These are phyloP conservation scores for Hirundo rustica DNA, from an alignment of 2,797 vertebrate species.

Conservation along the genomic window DNA sequence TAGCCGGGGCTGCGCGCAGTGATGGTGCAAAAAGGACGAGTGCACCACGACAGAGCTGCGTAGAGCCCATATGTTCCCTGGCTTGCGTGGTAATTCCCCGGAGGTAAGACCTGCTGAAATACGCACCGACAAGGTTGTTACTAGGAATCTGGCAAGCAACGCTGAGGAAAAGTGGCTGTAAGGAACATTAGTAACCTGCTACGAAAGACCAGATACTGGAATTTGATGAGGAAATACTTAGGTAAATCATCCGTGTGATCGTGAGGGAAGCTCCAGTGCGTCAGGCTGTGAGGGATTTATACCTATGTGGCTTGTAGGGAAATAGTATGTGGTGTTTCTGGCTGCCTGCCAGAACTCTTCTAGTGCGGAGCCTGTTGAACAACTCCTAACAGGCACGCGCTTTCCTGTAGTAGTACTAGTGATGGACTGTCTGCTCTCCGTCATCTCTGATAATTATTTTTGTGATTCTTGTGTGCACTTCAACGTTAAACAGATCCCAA, in stretches of 20 bases:
- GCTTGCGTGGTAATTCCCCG: not conserved
- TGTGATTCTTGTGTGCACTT: not conserved
- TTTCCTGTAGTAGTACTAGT: constrained; percentile 2
- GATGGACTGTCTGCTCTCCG: not conserved
- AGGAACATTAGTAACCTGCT: not conserved
- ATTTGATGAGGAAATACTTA: not conserved
- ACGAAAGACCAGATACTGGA: not conserved
- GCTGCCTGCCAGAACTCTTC: not conserved
- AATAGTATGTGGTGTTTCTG: not conserved
- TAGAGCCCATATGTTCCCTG: not conserved
- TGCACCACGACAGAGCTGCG: not conserved
- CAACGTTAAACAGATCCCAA: not conserved
- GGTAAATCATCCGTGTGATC: not conserved
- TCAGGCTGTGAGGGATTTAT: not conserved
- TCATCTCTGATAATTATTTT: not conserved
- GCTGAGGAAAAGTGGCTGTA: not conserved
- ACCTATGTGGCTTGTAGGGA: not conserved
- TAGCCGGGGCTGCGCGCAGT: not conserved
- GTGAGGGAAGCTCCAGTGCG: not conserved
- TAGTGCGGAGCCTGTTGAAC: not conserved
- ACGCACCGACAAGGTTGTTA: not conserved
- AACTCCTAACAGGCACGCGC: not conserved
- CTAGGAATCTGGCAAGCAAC: not conserved
- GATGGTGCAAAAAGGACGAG: constrained; percentile 17
- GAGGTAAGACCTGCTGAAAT: not conserved